Evolutionary conservation across 2,113 vertebrate genomes (phyloP).

Genomic region (Eudyptes chrysolophus): DNA sequence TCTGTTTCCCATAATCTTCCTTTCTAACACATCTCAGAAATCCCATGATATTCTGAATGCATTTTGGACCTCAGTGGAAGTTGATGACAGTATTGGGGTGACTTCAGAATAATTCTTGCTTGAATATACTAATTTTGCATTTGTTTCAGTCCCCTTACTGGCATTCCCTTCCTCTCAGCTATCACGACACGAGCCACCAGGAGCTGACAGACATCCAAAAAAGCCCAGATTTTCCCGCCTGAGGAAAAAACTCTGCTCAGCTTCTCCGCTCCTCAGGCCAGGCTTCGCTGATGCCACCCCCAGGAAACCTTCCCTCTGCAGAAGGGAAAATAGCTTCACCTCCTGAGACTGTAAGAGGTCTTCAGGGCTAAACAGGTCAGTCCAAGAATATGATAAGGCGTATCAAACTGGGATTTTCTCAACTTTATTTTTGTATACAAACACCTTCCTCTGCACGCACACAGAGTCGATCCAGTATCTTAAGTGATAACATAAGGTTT

Average conservation of each 20-base stretch:
- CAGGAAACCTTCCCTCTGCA: neutral
- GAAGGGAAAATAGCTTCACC: neutral
- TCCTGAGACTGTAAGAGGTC: neutral
- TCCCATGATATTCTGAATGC: neutral
- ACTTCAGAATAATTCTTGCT: neutral
- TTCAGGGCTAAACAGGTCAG: neutral
- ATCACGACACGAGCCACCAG: rapidly evolving
- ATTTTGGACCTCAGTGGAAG: neutral
- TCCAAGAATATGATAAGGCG: neutral
- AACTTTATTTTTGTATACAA: neutral
- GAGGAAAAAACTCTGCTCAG: neutral
- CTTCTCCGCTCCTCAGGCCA: neutral
- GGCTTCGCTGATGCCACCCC: neutral
- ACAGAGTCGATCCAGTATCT: too few species aligned
- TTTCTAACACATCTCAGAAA: neutral
- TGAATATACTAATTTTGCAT: neutral
- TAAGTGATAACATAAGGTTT: neutral
- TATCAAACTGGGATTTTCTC: neutral
- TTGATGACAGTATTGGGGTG: neutral
- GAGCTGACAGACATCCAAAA: neutral
- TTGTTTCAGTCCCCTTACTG: neutral
- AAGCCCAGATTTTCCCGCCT: neutral
- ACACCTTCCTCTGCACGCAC: neutral
- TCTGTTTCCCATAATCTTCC: neutral
- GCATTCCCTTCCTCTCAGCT: neutral